phyloP scores from a whole-genome alignment of 2,113 vertebrate species.

The Tilapia sparmanii region DNA sequence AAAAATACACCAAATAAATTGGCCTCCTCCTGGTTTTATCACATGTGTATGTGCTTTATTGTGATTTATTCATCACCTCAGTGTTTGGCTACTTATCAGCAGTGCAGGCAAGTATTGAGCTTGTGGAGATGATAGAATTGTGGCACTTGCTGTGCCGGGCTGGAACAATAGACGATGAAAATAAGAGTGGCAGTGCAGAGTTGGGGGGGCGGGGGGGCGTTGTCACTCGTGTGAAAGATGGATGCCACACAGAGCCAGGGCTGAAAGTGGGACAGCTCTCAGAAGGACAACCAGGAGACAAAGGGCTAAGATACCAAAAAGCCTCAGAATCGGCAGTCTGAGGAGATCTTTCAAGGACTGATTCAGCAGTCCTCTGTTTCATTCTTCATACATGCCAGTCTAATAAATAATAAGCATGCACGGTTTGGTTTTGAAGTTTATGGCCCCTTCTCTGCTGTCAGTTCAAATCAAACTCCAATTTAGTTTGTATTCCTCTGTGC shows the following conservation, averaged over 20 bases:
- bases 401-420: slow-evolving; percentile 9
- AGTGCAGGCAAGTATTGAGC: slow-evolving; percentile 27
- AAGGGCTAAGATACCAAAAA: background rate
- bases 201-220: background rate
- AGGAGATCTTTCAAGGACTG: background rate
- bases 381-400: background rate
- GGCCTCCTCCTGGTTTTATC: background rate
- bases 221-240: slow-evolving; percentile 44
- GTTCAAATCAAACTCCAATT: slow-evolving; percentile 7
- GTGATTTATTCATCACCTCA: slow-evolving; percentile 41
- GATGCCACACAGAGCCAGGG: slow-evolving; percentile 48
- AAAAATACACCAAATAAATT: background rate
- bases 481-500: background rate
- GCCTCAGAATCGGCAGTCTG: background rate
- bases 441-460: background rate
- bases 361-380: slow-evolving; percentile 4
- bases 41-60: background rate
- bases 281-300: slow-evolving; percentile 24
- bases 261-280: slow-evolving; percentile 66
- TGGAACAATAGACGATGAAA: slow-evolving; percentile 50
- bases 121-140: slow-evolving; percentile 27
- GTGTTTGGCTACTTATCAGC: slow-evolving; percentile 40
- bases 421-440: background rate
- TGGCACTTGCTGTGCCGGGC: slow-evolving; percentile 2
- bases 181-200: slow-evolving; percentile 32